These are phyloP conservation scores for Tachina grossa DNA, from an alignment of 2,888 invertebrate species.

Conservation along the genomic window DNA sequence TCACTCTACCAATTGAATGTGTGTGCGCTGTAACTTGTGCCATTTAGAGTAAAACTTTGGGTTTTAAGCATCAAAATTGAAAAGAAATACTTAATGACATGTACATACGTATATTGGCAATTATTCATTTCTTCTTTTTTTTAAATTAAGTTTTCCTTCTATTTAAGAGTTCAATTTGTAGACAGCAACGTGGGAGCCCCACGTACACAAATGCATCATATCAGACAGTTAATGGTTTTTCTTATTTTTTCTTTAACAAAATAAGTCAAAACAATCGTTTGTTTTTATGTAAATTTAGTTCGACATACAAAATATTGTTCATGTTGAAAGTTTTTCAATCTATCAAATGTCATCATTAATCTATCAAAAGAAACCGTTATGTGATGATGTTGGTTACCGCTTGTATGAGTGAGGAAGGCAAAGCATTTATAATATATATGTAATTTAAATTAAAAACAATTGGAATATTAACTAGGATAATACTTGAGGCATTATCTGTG, in stretches of 20 bases:
- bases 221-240: constrained; percentile 13
- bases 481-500: too few species aligned
- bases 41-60: constrained; percentile 14
- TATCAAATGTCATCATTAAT: constrained; percentile 61
- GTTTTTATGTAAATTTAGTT: constrained; percentile 28
- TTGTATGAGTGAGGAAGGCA: not conserved
- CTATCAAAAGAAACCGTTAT: constrained; percentile 27
- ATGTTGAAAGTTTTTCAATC: constrained; percentile 47
- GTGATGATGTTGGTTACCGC: not conserved
- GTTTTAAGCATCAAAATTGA: constrained; percentile 22
- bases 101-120: constrained; percentile 44
- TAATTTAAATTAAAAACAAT: too few species aligned
- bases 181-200: constrained; percentile 48
- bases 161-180: not conserved
- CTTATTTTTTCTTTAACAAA: not conserved
- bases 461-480: too few species aligned
- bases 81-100: constrained; percentile 52
- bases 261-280: constrained; percentile 28
- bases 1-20: not conserved
- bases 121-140: constrained; percentile 57
- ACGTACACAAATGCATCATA: not conserved
- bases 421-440: not conserved
- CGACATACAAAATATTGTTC: not conserved
- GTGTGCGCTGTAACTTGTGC: not conserved
- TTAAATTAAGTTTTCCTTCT: not conserved